Evolutionary conservation across 2,113 vertebrate genomes (phyloP).

Genomic region (Oreotrochilus melanogaster): DNA sequence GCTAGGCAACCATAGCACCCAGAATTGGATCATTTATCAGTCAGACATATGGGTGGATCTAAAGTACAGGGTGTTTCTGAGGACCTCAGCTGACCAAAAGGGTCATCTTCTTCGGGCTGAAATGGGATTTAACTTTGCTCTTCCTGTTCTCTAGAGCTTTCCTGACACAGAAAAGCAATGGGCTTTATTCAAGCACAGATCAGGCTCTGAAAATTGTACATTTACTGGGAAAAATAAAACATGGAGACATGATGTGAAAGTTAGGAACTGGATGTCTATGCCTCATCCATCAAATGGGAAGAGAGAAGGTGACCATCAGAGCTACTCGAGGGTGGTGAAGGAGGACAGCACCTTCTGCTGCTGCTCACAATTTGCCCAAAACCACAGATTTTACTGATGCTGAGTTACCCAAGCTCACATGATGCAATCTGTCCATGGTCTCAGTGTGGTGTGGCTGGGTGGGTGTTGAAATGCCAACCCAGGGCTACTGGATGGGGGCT

Average conservation of each 20-base stretch:
- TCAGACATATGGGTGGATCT: background rate
- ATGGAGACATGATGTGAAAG: background rate
- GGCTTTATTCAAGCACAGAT: background rate
- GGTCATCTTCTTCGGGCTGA: background rate
- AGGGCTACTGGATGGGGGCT: background rate
- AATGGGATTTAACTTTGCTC: background rate
- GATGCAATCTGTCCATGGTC: rapidly evolving
- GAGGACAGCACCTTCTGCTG: background rate
- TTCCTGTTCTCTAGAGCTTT: background rate
- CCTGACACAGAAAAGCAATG: background rate
- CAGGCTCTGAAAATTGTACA: background rate
- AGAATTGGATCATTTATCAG: conserved; percentile 46
- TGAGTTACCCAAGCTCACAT: background rate
- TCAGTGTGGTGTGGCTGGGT: rapidly evolving
- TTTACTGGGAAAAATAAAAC: background rate
- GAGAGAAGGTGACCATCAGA: background rate
- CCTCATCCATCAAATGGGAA: background rate
- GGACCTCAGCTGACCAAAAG: background rate
- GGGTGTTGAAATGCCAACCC: background rate
- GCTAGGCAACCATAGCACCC: background rate
- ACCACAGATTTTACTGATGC: background rate
- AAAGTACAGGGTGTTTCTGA: background rate
- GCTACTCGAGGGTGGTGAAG: background rate
- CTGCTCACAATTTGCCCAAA: background rate
- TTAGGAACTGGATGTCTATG: background rate